phyloP scores from a whole-genome alignment of 2,113 vertebrate genomes.

The Ophiodon elongatus region DNA sequence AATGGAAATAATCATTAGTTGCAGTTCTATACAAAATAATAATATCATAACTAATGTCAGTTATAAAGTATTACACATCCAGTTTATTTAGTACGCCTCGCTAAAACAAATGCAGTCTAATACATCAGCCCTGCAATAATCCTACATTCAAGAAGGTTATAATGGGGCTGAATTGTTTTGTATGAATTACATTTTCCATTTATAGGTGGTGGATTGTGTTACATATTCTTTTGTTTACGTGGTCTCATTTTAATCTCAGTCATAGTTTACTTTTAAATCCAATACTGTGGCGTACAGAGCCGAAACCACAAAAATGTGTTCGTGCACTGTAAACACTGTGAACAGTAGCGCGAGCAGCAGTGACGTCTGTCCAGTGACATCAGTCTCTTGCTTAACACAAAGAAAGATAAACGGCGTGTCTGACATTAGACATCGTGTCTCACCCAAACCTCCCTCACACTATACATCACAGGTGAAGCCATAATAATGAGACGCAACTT shows the following conservation, averaged over 20 bases:
- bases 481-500: background rate
- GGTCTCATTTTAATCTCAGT: background rate
- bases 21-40: no score
- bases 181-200: background rate
- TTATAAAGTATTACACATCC: background rate
- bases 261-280: background rate
- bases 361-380: background rate
- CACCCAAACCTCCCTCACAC: background rate
- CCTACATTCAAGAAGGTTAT: background rate
- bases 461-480: background rate
- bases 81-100: background rate
- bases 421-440: background rate
- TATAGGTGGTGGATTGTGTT: background rate
- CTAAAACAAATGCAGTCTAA: background rate
- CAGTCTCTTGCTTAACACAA: background rate
- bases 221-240: background rate
- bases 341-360: background rate
- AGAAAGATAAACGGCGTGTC: background rate
- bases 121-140: background rate
- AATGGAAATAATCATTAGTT: no score
- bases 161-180: background rate
- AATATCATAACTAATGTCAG: no score
- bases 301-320: background rate
- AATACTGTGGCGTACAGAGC: background rate
- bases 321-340: background rate